Conservation (phyloP, 2,888 invertebrate species). For the Halictus ligatus region DNA sequence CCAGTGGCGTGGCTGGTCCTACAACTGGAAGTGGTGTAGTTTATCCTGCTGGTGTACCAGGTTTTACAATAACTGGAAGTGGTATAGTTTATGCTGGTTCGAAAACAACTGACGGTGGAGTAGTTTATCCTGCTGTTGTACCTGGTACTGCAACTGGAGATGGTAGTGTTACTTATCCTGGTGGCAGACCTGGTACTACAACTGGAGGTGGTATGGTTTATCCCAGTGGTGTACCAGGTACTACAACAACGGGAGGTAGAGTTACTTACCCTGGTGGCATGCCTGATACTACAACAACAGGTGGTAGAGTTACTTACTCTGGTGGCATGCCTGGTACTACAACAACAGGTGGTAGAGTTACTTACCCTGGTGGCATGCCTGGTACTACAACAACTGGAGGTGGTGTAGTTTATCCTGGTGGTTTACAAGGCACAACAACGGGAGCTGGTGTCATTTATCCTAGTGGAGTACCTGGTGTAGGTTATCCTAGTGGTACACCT, state of each 20-base stretch:
- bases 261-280: background rate
- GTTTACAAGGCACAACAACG: background rate
- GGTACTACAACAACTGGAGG: background rate
- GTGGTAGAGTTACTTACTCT: background rate
- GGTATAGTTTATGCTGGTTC: background rate
- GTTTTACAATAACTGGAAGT: background rate
- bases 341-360: background rate
- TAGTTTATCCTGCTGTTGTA: background rate
- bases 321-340: background rate
- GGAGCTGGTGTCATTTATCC: background rate
- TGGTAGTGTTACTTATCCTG: background rate
- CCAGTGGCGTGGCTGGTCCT: background rate
- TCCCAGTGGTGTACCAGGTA: background rate
- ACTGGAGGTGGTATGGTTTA: background rate
- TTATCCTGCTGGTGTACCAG: background rate
- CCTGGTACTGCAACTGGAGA: background rate
- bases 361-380: background rate
- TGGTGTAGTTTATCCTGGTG: background rate
- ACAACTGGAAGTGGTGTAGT: background rate
- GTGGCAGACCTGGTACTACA: background rate
- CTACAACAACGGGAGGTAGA: background rate
- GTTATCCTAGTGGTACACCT: background rate
- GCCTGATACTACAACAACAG: background rate
- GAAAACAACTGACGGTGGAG: background rate
- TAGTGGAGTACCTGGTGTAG: background rate